These are phyloP conservation scores for Megalops cyprinoides DNA, from an alignment of 2,797 vertebrate species.

Conservation along the genomic window DNA sequence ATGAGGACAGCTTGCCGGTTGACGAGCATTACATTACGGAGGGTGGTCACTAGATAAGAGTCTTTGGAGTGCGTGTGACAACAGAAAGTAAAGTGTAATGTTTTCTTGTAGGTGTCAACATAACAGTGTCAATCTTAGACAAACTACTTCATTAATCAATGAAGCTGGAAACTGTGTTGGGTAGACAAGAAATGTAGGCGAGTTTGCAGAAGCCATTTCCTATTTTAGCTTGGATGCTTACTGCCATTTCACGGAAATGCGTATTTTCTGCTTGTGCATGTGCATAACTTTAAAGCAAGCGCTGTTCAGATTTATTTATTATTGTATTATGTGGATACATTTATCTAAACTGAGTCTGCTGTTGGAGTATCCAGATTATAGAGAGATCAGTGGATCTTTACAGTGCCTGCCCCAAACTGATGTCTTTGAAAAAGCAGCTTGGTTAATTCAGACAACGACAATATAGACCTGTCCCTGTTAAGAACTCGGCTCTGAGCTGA, in stretches of 20 bases:
- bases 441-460: too few relatives aligned
- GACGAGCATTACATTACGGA: neutral
- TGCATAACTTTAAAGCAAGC: neutral
- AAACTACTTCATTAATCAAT: neutral
- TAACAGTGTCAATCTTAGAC: too few relatives aligned
- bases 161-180: neutral
- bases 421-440: too few relatives aligned
- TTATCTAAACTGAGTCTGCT: neutral
- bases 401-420: neutral
- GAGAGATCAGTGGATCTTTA: neutral
- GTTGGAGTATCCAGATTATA: neutral
- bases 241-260: neutral
- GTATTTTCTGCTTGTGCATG: neutral
- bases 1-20: neutral
- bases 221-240: neutral
- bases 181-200: too few relatives aligned
- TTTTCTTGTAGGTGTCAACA: too few relatives aligned
- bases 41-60: too few relatives aligned
- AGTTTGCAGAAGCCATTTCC: neutral
- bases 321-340: neutral
- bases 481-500: too few relatives aligned
- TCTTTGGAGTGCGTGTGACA: too few relatives aligned
- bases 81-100: too few relatives aligned
- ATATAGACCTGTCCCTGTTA: too few relatives aligned
- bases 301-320: neutral